Conservation (phyloP, 2,113 vertebrate genomes). For the Porphyrio hochstetteri region DNA sequence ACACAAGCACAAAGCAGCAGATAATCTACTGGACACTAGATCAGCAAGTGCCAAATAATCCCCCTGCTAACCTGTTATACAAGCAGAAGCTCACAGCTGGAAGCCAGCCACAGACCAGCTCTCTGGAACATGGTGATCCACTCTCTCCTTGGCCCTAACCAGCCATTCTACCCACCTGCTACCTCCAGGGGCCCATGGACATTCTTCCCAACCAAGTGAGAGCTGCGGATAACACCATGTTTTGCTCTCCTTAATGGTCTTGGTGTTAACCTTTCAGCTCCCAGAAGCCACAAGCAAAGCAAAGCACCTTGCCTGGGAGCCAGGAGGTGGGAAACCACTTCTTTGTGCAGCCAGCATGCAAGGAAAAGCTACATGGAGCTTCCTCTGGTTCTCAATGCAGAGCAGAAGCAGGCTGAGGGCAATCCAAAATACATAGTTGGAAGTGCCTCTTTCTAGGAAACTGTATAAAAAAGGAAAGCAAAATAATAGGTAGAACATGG, state of each 20-base stretch:
- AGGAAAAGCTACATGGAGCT: not conserved
- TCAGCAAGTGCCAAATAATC: not conserved
- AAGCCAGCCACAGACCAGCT: not conserved
- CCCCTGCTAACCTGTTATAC: accelerated
- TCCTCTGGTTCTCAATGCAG: not conserved
- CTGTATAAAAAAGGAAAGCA: not conserved
- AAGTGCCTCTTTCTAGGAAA: not conserved
- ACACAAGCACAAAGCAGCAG: not conserved
- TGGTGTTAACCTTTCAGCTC: not conserved
- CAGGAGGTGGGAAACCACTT: not conserved
- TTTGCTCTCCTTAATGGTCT: not conserved
- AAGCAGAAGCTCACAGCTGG: not conserved
- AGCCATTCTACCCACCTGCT: not conserved
- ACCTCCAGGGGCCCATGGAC: not conserved
- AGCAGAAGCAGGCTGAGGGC: not conserved
- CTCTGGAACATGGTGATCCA: accelerated
- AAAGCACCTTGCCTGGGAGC: not conserved
- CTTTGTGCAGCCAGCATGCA: not conserved
- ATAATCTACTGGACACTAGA: not conserved
- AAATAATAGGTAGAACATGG: not conserved
- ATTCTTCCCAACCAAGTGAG: not conserved
- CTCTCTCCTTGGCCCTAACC: not conserved
- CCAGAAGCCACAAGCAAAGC: not conserved
- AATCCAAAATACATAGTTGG: not conserved
- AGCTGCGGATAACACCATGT: not conserved